Percentiles rank a stretch among this genome's conserved stretches.
Conservation (phyloP, 2,888 invertebrate species). For the Volucella bombylans region DNA sequence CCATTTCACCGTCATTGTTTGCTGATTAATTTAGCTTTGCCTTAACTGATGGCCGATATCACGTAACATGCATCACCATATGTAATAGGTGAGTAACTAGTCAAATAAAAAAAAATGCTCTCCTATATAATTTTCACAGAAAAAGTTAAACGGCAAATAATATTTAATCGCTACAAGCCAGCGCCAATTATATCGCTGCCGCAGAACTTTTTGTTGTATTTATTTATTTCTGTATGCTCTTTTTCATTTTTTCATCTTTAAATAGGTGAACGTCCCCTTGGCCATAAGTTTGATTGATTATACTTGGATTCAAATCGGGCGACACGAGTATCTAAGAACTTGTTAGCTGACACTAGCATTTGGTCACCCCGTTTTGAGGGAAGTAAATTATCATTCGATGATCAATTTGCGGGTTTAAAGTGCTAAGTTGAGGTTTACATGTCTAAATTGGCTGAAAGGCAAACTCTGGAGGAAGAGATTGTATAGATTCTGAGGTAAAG, state of each 20-base stretch:
- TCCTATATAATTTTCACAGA: conserved; percentile 15
- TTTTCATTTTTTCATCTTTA: not conserved
- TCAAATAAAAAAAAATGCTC: conserved; percentile 3
- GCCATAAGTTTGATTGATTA: conserved; percentile 23
- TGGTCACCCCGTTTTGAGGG: not conserved
- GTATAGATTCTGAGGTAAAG: no score
- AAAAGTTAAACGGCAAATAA: conserved; percentile 7
- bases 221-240: not conserved
- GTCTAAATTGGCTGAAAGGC: not conserved
- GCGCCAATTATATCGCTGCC: not conserved
- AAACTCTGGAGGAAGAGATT: not conserved
- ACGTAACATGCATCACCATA: conserved; percentile 2
- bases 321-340: conserved; percentile 23
- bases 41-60: not conserved
- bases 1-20: not conserved
- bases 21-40: not conserved
- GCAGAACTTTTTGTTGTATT: not conserved
- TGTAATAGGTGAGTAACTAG: conserved; percentile 8
- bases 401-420: not conserved
- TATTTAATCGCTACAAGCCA: conserved; percentile 22
- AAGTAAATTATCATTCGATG: not conserved
- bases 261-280: conserved; percentile 27
- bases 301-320: not conserved
- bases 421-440: not conserved
- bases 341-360: conserved; percentile 8